Evolutionary conservation across 1,140 invertebrate species (phyloP).

Genomic region (Drosophila obscura): DNA sequence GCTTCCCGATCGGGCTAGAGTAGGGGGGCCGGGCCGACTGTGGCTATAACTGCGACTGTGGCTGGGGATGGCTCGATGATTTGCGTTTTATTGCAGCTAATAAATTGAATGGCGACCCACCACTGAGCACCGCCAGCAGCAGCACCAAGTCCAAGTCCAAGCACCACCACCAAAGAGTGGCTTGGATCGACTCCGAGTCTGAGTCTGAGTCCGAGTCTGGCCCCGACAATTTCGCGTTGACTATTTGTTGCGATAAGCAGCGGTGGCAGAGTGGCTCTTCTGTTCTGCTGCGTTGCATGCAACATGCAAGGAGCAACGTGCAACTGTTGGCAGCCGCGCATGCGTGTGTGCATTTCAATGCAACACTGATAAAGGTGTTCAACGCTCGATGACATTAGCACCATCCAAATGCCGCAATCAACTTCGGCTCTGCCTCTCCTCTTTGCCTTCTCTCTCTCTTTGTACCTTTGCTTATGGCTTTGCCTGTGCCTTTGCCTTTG

Average conservation of each 20-base stretch:
- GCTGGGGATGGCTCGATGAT: constrained; percentile 49
- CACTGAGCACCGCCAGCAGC: constrained; percentile 34
- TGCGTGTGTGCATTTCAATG: constrained; percentile 82
- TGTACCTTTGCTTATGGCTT: too few species aligned
- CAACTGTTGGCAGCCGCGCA: constrained; percentile 59
- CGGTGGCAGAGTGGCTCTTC: constrained; percentile 9
- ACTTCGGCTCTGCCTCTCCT: neutral
- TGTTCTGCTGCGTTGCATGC: constrained; percentile 42
- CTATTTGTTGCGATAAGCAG: constrained; percentile 73
- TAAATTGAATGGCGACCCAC: constrained; percentile 81
- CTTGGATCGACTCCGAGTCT: neutral
- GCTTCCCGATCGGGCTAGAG: neutral
- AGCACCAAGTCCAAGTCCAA: too few species aligned
- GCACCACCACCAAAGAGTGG: constrained; percentile 12
- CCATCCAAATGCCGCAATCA: constrained; percentile 76
- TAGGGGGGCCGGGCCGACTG: neutral
- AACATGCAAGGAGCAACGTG: constrained; percentile 63
- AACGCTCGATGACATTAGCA: constrained; percentile 83
- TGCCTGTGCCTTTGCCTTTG: constrained; percentile 12
- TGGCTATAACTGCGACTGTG: constrained; percentile 6
- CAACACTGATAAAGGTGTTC: constrained; percentile 83
- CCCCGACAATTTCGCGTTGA: constrained; percentile 38
- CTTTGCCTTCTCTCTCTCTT: neutral
- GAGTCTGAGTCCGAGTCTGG: neutral
- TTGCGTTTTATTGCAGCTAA: constrained; percentile 82